Base-by-base conservation (phyloP, 2,888 invertebrate genomes). In the Drosophila austrosaltans region DNA sequence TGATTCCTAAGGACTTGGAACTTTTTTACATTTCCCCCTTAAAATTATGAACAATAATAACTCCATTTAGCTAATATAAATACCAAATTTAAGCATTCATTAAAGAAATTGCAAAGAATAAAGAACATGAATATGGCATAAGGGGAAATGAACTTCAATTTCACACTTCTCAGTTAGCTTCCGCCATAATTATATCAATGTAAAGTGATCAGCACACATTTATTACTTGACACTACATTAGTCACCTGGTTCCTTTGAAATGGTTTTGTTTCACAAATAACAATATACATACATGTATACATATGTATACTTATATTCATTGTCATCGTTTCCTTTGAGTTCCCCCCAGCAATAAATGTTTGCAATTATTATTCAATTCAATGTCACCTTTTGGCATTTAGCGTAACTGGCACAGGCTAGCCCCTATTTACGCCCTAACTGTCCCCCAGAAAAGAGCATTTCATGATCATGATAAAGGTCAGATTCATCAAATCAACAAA, bases 401-500 rank as follows among this genome's bases (percentile, higher is more conserved):
- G 36, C 22, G 72, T 71, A 48, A 73, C 63, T 58, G 66, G 76
- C 67, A 71, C 75, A 69, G 70, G 60, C 61, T 63, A 59, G 56
- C 57, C 74, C 70, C 79, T 69, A 76, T 78, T 75, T 73, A 75
- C 66, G 66, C 66, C 74, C 74, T 53, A 75, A 64, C 48, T 77
- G 81, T 63, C 77, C 79, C 73, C 79, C 68, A 78, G 60, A 71
- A 70, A 66, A 30, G 72, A 74, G 63, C 66, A 69, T 72, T 88
- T 87, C 85, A 89, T 77, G 89, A 77, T 89, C 85, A 89, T 82
- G 89, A 85, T 87, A 83, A 78, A 89, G 86, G 86, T 86, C 89
- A 81, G 75, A 86, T 86, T 88, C 76, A 86, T 86, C 57, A 57
- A 72, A 78, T 16, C 76, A 75, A 36, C 36, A 57, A 72, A 78